These are phyloP conservation scores for Cerastis leucographa DNA, from an alignment of 2,888 invertebrate species.

Conservation along the genomic window DNA sequence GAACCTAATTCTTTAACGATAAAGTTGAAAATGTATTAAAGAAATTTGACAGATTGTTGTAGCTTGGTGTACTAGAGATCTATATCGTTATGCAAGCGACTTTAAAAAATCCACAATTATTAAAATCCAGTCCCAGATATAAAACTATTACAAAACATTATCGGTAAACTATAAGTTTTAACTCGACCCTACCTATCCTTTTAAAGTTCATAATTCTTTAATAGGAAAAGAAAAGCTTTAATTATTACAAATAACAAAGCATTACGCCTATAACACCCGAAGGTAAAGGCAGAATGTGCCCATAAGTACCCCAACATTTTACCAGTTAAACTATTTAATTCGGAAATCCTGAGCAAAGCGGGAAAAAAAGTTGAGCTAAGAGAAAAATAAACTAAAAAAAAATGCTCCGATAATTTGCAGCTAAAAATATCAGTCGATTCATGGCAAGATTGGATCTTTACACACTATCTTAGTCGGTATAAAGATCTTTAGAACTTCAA, in stretches of 20 bases:
- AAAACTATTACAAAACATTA: constrained; percentile 11
- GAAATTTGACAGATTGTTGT: too few relatives aligned
- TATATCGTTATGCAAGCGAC: neutral
- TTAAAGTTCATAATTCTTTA: constrained; percentile 15
- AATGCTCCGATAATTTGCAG: constrained; percentile 5
- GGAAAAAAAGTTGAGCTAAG: neutral
- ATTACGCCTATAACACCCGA: neutral
- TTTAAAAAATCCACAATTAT: neutral
- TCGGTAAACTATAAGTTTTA: constrained; percentile 23
- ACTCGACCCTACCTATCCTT: constrained; percentile 37
- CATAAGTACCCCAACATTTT: neutral
- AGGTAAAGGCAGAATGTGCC: neutral
- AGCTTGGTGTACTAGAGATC: neutral
- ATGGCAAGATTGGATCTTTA: constrained; percentile 53
- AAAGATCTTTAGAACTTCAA: constrained; percentile 15
- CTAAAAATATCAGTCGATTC: constrained; percentile 57
- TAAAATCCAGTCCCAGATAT: constrained; percentile 33
- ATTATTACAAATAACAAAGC: neutral
- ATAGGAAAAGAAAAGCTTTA: constrained; percentile 2
- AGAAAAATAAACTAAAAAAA: neutral
- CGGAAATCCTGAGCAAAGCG: neutral
- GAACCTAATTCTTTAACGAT: too few relatives aligned
- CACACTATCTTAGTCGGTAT: constrained; percentile 29
- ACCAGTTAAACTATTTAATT: neutral
- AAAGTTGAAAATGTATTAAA: too few relatives aligned